phyloP scores from a whole-genome alignment of 2,888 invertebrate genomes.

The Gortyna flavago region DNA sequence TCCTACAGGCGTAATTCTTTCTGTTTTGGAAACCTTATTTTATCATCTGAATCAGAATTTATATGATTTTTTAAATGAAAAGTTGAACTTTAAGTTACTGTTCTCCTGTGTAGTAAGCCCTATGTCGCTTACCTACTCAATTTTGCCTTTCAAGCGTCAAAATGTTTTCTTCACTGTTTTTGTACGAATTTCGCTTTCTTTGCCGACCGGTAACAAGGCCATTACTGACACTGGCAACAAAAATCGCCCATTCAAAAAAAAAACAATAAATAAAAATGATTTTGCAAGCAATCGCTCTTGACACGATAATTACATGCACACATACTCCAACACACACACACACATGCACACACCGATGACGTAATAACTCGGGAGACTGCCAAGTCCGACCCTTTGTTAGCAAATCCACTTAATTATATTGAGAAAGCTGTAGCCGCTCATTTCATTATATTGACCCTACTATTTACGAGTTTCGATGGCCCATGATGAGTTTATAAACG shows the following conservation, averaged over 20 bases:
- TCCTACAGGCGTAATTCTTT: background rate
- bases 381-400: constrained; percentile 57
- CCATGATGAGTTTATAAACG: constrained; percentile 44
- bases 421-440: constrained; percentile 54
- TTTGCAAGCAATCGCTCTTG: constrained; percentile 53
- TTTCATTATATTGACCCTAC: constrained; percentile 60
- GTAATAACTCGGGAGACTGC: constrained; percentile 40
- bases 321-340: background rate
- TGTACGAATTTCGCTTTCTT: background rate
- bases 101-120: background rate
- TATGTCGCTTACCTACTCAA: background rate
- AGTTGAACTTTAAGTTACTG: too few relatives aligned
- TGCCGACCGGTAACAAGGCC: too few relatives aligned
- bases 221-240: background rate
- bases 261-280: too few relatives aligned
- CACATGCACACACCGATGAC: constrained; percentile 39
- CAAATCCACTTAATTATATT: constrained; percentile 42
- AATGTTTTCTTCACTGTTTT: background rate
- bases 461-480: constrained; percentile 28
- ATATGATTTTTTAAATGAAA: background rate
- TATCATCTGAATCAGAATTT: background rate
- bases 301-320: constrained; percentile 33
- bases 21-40: background rate
- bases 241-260: background rate
- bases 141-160: background rate